Base-by-base conservation (phyloP, 2,797 vertebrate genomes). In the Acrossocheilus wenchowensis region DNA sequence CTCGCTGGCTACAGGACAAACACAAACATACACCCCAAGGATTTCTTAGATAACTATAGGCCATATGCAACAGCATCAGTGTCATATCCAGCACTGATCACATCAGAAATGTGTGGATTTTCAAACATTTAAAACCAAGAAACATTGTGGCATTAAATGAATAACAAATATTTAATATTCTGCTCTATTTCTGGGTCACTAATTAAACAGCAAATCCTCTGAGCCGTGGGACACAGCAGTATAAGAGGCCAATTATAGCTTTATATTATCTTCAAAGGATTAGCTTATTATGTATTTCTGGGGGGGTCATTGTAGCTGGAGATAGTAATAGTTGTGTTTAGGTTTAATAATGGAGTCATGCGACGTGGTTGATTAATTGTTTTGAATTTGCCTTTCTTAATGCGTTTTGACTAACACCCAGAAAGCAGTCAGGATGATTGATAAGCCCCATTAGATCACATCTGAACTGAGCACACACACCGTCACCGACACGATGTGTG, bases 371-470 rank as follows among this genome's bases (percentile, higher is more conserved):
- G 64, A 78, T 71, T 69, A 30, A 83, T 73, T 21, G n/a, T 54
- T 85, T 68, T 57, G 45, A 26, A 71, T 57, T 73, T 21, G n/a
- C 48, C 50, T 78, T 83, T 64, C 21, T 19, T 78, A 50, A 62
- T 78, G 74, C 11, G 36, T 34, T 73, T 79, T 52, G 26, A 74
- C 36, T 19, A 23, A 69, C 36, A 64, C 79, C 45, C 45, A 23
- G 4, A 71, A 82, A 69, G 34, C 34, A 39, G 60, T 80, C 50
- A 15, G 11, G 43, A 45, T 88, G 87, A 86, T 57, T 64, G 43
- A 86, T 74, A 36, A 52, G 43, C 23, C 45, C 50, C 69, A 80
- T 82, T 85, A 86, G n/a, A 57, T 82, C 54, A 79, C 82, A 84
- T 69, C 48, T 52, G 60, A 60, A 43, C 23, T 74, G 68, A 83